Evolutionary conservation across 2,888 invertebrate species (phyloP).

Genomic region (Cerastis rubricosa): DNA sequence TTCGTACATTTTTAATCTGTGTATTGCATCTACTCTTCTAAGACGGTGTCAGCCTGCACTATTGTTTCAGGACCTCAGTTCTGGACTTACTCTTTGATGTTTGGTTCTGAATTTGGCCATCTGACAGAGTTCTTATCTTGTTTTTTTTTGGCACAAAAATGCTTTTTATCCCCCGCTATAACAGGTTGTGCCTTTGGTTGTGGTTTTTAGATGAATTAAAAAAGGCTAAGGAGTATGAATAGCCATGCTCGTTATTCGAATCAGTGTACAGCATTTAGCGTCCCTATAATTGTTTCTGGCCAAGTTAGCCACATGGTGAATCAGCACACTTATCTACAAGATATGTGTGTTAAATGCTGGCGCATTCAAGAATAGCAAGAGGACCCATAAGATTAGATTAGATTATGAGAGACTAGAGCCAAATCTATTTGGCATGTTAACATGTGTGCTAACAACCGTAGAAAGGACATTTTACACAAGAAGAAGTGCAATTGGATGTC

Average conservation of each 20-base stretch:
- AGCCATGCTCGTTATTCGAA: background rate
- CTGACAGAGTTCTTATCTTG: background rate
- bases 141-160: background rate
- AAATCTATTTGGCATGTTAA: slow-evolving; percentile 23
- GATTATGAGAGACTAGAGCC: slow-evolving; percentile 19
- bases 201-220: background rate
- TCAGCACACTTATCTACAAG: background rate
- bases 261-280: background rate
- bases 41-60: background rate
- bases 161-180: too few species aligned
- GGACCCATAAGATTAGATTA: background rate
- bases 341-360: background rate
- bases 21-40: background rate
- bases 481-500: background rate
- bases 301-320: background rate
- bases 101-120: background rate
- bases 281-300: background rate
- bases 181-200: background rate
- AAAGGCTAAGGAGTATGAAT: background rate
- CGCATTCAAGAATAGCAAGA: background rate
- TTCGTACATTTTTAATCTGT: background rate
- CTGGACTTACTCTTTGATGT: background rate
- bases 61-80: background rate
- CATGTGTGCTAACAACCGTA: background rate
- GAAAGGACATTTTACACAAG: background rate